Conservation (phyloP, 2,797 vertebrate species). For the Adrianichthys oophorus region DNA sequence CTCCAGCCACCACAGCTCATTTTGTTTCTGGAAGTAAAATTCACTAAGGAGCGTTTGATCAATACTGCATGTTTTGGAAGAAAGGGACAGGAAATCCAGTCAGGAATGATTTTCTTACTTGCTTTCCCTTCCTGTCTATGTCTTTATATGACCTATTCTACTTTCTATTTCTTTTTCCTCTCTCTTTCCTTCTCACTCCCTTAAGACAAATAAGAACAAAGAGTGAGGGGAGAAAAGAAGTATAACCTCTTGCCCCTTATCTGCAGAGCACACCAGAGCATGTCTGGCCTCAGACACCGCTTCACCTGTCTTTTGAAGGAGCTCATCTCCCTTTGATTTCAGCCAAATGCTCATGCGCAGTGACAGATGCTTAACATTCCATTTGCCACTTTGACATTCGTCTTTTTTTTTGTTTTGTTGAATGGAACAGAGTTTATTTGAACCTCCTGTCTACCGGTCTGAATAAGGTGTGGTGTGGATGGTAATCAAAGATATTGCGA, state of each 20-base stretch:
- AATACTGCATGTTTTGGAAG: slow-evolving; percentile 34
- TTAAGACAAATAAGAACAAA: slow-evolving; percentile 67
- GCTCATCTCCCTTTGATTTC: slow-evolving; percentile 71
- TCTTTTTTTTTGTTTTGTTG: slow-evolving; percentile 64
- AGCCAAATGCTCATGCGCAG: slow-evolving; percentile 59
- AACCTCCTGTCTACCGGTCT: slow-evolving; percentile 50
- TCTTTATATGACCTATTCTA: slow-evolving; percentile 4
- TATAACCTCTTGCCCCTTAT: slow-evolving; percentile 69
- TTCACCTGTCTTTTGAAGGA: slow-evolving; percentile 68
- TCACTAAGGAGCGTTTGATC: slow-evolving; percentile 70
- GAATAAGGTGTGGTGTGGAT: slow-evolving; percentile 45
- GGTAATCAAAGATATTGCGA: slow-evolving; percentile 44
- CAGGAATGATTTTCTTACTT: slow-evolving; percentile 31
- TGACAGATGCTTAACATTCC: slow-evolving; percentile 71
- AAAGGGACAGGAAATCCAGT: slow-evolving; percentile 53
- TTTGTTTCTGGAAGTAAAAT: slow-evolving; percentile 51
- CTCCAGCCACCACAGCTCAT: slow-evolving; percentile 57
- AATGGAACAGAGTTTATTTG: slow-evolving; percentile 63
- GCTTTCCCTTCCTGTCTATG: neutral
- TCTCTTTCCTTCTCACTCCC: slow-evolving; percentile 29
- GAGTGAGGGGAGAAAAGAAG: slow-evolving; percentile 62
- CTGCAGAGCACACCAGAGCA: slow-evolving; percentile 59
- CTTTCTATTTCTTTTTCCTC: slow-evolving; percentile 10
- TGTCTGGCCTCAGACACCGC: slow-evolving; percentile 61
- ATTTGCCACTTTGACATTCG: slow-evolving; percentile 64